Percentiles rank a stretch among this genome's conserved stretches.
These are phyloP conservation scores for Ephestia elutella DNA, from an alignment of 1,140 invertebrate genomes.

Conservation along the genomic window DNA sequence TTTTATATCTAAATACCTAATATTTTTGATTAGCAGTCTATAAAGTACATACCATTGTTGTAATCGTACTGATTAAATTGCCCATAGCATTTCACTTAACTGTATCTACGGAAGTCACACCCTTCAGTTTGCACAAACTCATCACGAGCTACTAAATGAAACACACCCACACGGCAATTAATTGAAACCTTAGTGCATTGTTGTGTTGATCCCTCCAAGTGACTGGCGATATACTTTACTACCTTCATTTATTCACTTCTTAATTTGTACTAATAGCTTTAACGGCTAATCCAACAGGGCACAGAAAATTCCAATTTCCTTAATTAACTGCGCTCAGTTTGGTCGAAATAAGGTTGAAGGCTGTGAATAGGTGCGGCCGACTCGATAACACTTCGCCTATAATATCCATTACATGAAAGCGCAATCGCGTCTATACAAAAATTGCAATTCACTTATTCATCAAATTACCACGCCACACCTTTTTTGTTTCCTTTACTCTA, in stretches of 20 bases:
- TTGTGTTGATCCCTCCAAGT: constrained; percentile 19
- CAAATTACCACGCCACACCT: constrained; percentile 5
- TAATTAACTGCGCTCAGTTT: constrained; percentile 68
- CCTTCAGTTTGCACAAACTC: constrained; percentile 4
- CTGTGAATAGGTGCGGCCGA: constrained; percentile 60
- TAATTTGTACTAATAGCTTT: constrained; percentile 73
- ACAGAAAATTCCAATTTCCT: constrained; percentile 72
- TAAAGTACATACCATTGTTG: too few relatives aligned
- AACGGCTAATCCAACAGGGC: constrained; percentile 62
- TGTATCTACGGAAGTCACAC: neutral
- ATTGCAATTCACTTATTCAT: constrained; percentile 15
- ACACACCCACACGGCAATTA: constrained; percentile 12
- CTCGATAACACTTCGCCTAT: constrained; percentile 56
- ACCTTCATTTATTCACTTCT: constrained; percentile 43
- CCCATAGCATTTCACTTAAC: neutral
- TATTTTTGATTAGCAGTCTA: too few relatives aligned
- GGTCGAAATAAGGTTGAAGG: constrained; percentile 30
- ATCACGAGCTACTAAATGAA: constrained; percentile 2
- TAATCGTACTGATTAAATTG: neutral
- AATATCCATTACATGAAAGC: constrained; percentile 50
- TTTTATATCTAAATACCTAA: too few relatives aligned
- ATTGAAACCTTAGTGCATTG: constrained; percentile 20
- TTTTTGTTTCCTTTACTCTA: neutral
- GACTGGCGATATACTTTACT: constrained; percentile 36
- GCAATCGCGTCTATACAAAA: constrained; percentile 23